Conservation (phyloP, 2,888 invertebrate species). For the Syritta pipiens region DNA sequence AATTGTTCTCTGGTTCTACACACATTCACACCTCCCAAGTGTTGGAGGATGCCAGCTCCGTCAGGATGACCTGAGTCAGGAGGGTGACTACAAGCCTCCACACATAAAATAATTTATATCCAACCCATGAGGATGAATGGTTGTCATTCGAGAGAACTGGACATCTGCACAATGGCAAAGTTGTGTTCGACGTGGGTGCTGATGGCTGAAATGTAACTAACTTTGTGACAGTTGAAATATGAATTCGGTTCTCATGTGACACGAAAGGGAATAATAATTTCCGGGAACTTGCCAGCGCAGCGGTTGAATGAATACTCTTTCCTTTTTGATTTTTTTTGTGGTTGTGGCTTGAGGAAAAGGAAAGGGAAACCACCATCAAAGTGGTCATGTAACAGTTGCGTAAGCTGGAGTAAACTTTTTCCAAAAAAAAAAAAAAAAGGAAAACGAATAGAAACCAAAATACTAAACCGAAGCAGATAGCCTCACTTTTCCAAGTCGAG, state of each 20-base stretch:
- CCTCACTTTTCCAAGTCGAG: no score
- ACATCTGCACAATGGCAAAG: constrained; percentile 20
- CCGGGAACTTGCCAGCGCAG: constrained; percentile 10
- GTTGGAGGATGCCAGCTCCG: background rate
- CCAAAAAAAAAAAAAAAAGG: no score
- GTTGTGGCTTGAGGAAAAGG: background rate
- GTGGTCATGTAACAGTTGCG: background rate
- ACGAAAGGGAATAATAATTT: constrained; percentile 61
- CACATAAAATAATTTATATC: constrained; percentile 32
- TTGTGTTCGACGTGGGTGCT: no score
- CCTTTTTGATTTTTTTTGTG: background rate
- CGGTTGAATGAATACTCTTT: background rate
- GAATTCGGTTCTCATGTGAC: constrained; percentile 44
- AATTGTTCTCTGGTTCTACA: constrained; percentile 19
- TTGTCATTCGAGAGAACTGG: constrained; percentile 20
- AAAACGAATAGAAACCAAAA: no score
- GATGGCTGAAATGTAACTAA: no score
- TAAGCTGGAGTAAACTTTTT: background rate
- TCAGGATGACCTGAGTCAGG: no score
- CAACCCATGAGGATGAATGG: no score
- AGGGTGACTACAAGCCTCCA: no score
- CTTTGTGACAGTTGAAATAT: constrained; percentile 57
- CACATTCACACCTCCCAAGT: constrained; percentile 27
- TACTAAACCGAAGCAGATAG: no score
- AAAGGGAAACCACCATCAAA: background rate